Evolutionary conservation across 2,888 invertebrate genomes (phyloP), one percentile per base, ranked within the genome.

Genomic region (Campoplex nolae): DNA sequence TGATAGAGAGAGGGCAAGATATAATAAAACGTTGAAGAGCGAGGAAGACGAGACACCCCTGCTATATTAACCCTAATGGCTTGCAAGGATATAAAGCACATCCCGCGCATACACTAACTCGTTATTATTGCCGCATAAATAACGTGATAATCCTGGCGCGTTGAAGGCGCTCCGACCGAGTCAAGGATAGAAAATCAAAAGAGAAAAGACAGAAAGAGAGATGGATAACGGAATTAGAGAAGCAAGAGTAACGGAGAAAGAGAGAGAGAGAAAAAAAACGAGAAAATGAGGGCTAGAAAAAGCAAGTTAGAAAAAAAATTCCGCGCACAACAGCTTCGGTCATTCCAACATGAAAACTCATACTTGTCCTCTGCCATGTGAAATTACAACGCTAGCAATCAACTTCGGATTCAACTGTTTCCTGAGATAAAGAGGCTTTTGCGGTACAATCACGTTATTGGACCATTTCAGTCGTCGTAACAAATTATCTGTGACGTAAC

Each of bases 51-150:
- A 84, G 86, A 88, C 89, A 84, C 90, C 90, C 88, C 89, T 91
- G 92, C 92, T 93, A 93, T 94, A 93, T 93, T 94, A 94, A 93
- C 94, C 93, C 93, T 94, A 94, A 94, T 93, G 94, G 93, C 91
- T 93, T 90, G 92, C 93, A 91, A 93, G 92, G 92, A 93, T 93
- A 94, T 94, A 94, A 94, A 94, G 94, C 94, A 93, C 94, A 94
- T 93, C 94, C 94, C 92, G 93, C 93, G 94, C 93, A 93, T 93
- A 93, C 90, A 92, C 92, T 93, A 93, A 93, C 93, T 94, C 94
- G 94, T 94, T 94, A 94, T 94, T 94, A 94, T 94, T 94, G 92
- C 93, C 92, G 92, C 92, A 94, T 94, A 94, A 94, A 94, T 94
- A 94, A 94, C 94, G 92, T 91, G 94, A 94, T 94, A 94, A 94